These are phyloP conservation scores for Catonia carolina DNA, from an alignment of 2,888 invertebrate genomes.

Conservation along the genomic window DNA sequence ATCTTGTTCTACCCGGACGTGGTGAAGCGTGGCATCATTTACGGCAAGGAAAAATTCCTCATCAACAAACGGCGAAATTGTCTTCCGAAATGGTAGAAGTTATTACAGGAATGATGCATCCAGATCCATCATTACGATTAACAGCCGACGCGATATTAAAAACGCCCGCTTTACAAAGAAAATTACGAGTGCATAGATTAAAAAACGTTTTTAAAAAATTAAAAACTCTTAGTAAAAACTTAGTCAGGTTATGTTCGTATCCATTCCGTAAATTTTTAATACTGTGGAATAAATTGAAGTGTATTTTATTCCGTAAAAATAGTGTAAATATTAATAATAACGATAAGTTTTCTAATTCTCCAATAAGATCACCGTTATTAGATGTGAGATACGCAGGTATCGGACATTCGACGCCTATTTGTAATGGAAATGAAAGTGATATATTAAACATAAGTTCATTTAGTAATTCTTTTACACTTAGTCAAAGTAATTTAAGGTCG, in stretches of 20 bases:
- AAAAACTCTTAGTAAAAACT: neutral
- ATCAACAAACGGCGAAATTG: neutral
- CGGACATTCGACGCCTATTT: conserved; percentile 3
- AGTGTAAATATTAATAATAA: no score
- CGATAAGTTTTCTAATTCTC: neutral
- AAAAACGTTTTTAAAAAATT: neutral
- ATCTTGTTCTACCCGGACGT: conserved; percentile 43
- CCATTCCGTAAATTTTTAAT: neutral
- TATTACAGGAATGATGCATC: conserved; percentile 2
- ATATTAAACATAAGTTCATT: neutral
- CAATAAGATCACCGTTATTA: neutral
- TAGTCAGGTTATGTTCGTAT: neutral
- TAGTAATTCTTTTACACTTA: neutral
- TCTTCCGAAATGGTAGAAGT: neutral
- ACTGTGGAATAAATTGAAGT: neutral
- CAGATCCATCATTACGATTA: neutral
- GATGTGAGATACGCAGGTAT: neutral
- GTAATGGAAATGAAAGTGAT: neutral
- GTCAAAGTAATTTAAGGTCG: neutral
- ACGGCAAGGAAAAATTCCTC: conserved; percentile 3
- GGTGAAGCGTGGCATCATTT: conserved; percentile 3
- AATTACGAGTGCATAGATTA: neutral
- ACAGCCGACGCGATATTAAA: neutral
- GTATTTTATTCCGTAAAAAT: neutral
- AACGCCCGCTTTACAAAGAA: neutral